These are phyloP conservation scores for Gymnoscopelus microlampas DNA, from an alignment of 2,797 vertebrate genomes.

Conservation along the genomic window DNA sequence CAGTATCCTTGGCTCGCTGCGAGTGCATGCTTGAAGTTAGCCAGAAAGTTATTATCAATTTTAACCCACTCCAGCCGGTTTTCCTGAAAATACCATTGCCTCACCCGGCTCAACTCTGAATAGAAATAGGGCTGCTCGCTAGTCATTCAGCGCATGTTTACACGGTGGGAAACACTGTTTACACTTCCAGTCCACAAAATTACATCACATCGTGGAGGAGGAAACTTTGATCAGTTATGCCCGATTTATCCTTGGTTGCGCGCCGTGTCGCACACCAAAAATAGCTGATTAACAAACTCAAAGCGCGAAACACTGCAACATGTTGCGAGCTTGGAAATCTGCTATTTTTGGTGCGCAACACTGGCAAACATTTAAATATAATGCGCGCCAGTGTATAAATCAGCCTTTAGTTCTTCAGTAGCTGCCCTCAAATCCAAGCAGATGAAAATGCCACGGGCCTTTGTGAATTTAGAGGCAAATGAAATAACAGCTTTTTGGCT, in stretches of 20 bases:
- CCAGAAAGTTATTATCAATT: too few relatives aligned
- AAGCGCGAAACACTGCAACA: too few relatives aligned
- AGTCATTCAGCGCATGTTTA: slow-evolving; percentile 71
- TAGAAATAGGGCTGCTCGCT: slow-evolving; percentile 45
- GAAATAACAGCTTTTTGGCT: slow-evolving; percentile 39
- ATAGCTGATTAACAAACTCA: too few relatives aligned
- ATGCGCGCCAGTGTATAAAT: too few relatives aligned
- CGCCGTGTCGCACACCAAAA: too few relatives aligned
- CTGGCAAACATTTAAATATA: too few relatives aligned
- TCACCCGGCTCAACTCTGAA: slow-evolving; percentile 44
- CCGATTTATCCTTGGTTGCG: too few relatives aligned
- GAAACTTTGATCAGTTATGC: slow-evolving; percentile 52
- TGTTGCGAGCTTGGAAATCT: too few relatives aligned
- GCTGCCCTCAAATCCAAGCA: slow-evolving; percentile 35
- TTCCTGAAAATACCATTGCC: slow-evolving; percentile 39
- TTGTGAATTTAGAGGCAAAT: slow-evolving; percentile 39
- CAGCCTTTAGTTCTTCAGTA: slow-evolving; percentile 41
- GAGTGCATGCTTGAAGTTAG: too few relatives aligned
- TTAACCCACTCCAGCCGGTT: slow-evolving; percentile 48
- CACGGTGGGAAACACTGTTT: slow-evolving; percentile 65
- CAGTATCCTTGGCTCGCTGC: too few relatives aligned
- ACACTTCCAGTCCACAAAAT: slow-evolving; percentile 63
- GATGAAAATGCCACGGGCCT: slow-evolving; percentile 49
- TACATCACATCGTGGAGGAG: slow-evolving; percentile 59
- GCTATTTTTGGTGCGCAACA: too few relatives aligned